These are phyloP conservation scores for Rhaphigaster nebulosa DNA, from an alignment of 2,888 invertebrate genomes.

Conservation along the genomic window DNA sequence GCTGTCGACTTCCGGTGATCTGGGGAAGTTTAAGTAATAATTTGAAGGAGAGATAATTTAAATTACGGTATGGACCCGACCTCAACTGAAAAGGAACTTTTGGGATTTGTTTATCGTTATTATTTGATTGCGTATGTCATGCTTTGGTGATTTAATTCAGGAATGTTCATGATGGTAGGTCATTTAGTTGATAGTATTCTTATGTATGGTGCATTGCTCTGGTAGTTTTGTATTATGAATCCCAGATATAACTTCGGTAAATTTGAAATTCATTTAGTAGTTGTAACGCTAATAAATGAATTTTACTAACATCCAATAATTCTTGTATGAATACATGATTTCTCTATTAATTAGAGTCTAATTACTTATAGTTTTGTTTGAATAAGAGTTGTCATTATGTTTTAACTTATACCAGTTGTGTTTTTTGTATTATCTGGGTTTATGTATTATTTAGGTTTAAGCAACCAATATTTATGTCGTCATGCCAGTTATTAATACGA, in stretches of 20 bases:
- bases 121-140: not conserved
- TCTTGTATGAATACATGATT: not conserved
- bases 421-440: not conserved
- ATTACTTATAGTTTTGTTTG: not conserved
- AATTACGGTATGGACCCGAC: too few relatives aligned
- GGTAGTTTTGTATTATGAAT: not conserved
- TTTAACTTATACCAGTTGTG: not conserved
- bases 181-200: not conserved
- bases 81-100: too few relatives aligned
- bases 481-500: not conserved
- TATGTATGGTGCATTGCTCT: not conserved
- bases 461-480: not conserved
- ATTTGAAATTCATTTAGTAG: not conserved
- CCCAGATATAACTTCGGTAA: not conserved
- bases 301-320: not conserved
- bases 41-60: too few relatives aligned
- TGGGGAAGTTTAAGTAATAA: too few relatives aligned
- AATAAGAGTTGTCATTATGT: not conserved
- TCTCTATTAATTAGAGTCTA: too few relatives aligned
- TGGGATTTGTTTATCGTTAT: too few relatives aligned
- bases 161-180: not conserved
- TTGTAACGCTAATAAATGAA: not conserved
- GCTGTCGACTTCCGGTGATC: too few relatives aligned
- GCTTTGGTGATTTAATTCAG: not conserved
- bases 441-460: not conserved